These are phyloP conservation scores for Bombus terrestris DNA, from an alignment of 1,140 invertebrate species.

Conservation along the genomic window DNA sequence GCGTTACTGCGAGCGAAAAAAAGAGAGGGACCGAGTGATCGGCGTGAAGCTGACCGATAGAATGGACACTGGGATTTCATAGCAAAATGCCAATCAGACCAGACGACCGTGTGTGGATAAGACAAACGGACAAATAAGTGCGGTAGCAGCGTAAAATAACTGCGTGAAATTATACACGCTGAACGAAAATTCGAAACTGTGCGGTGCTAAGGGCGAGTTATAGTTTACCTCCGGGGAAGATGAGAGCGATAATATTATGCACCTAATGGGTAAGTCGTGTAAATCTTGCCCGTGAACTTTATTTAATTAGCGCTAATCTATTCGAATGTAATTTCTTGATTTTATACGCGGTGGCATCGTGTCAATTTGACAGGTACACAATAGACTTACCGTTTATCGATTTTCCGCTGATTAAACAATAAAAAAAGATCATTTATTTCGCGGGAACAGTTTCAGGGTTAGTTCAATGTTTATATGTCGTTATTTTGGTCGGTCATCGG, in stretches of 20 bases:
- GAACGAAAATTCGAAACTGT: neutral
- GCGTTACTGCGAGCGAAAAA: slow-evolving; percentile 63
- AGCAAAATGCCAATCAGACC: slow-evolving; percentile 24
- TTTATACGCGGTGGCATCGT: neutral
- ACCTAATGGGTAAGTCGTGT: slow-evolving; percentile 45
- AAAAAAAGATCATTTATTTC: neutral
- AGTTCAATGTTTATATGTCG: neutral
- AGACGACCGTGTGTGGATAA: neutral
- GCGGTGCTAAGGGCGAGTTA: neutral
- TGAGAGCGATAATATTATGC: slow-evolving; percentile 40
- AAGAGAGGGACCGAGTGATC: slow-evolving; percentile 7
- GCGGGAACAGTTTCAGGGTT: neutral
- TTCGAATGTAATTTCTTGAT: neutral
- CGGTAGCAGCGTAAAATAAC: neutral
- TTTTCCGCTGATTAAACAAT: slow-evolving; percentile 13
- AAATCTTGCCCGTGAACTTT: neutral
- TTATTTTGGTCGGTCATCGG: neutral
- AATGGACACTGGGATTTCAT: slow-evolving; percentile 48
- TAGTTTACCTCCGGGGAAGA: slow-evolving; percentile 13
- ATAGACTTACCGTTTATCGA: slow-evolving; percentile 53
- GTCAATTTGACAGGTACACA: slow-evolving; percentile 41
- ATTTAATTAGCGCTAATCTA: slow-evolving; percentile 46
- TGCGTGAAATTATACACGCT: neutral
- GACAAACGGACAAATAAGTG: slow-evolving; percentile 23
- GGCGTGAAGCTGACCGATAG: neutral